Evolutionary conservation across 2,888 invertebrate genomes (phyloP).

Genomic region (Drosophila helvetica): DNA sequence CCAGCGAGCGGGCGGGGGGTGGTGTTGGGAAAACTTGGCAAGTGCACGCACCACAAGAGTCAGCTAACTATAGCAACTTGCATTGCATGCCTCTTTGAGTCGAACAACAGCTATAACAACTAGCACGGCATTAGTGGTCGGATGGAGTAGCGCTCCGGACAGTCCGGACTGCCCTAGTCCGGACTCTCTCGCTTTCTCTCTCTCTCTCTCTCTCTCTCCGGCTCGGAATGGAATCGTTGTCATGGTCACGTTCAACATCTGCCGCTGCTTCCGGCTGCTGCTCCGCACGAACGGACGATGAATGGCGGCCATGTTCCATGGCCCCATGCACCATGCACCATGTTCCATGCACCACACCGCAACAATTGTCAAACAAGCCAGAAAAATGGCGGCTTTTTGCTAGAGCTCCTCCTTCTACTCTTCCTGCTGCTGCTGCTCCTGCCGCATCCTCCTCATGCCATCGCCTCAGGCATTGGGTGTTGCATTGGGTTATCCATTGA

Average conservation of each 20-base stretch:
- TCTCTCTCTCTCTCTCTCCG: not conserved
- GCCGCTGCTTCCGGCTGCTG: conserved; percentile 59
- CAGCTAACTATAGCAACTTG: conserved; percentile 56
- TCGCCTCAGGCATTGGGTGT: conserved; percentile 15
- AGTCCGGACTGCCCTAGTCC: too few relatives aligned
- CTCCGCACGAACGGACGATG: conserved; percentile 61
- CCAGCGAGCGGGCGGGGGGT: not conserved
- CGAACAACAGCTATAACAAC: conserved; percentile 67
- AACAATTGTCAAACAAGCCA: conserved; percentile 76
- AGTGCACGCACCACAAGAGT: conserved; percentile 59
- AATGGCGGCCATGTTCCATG: conserved; percentile 62
- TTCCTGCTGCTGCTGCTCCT: conserved; percentile 15
- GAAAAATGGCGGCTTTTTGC: conserved; percentile 66
- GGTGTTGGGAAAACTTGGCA: conserved; percentile 49
- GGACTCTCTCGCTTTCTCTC: too few relatives aligned
- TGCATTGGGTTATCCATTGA: conserved; percentile 27
- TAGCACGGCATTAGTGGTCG: conserved; percentile 62
- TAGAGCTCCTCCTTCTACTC: conserved; percentile 12
- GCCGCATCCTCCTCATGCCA: not conserved
- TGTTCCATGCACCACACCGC: conserved; percentile 46
- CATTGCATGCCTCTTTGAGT: conserved; percentile 51
- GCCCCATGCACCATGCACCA: conserved; percentile 21
- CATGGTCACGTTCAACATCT: conserved; percentile 67
- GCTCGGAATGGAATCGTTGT: conserved; percentile 58
- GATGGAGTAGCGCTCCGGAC: conserved; percentile 3